Percentiles rank a stretch among this genome's conserved stretches.
These are phyloP conservation scores for Chrysotoxum bicinctum DNA, from an alignment of 2,888 invertebrate genomes.

Conservation along the genomic window DNA sequence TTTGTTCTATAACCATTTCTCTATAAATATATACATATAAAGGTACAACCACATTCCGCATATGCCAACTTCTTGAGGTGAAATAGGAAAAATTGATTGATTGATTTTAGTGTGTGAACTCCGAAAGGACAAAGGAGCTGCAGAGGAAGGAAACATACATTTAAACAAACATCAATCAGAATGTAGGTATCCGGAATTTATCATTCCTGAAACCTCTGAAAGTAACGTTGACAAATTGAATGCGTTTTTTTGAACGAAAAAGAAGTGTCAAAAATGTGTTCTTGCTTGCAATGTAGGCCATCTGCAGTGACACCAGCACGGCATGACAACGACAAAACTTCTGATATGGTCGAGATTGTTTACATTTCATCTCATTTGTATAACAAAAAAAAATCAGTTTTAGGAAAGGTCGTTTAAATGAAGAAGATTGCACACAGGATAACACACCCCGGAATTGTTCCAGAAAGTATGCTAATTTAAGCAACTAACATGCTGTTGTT, in stretches of 20 bases:
- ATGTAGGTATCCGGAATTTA: constrained; percentile 47
- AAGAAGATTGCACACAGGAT: neutral
- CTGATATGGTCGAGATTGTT: constrained; percentile 3
- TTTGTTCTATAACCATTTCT: constrained; percentile 48
- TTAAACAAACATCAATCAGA: constrained; percentile 59
- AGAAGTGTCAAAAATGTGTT: constrained; percentile 6
- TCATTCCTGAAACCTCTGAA: constrained; percentile 51
- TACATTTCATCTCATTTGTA: neutral
- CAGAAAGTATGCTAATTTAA: constrained; percentile 44
- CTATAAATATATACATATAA: no score
- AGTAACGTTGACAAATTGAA: constrained; percentile 68
- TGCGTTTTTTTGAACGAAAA: constrained; percentile 37
- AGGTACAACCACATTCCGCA: constrained; percentile 37
- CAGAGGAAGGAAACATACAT: neutral
- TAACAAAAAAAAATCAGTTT: neutral
- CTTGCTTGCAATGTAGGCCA: neutral
- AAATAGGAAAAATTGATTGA: constrained; percentile 62
- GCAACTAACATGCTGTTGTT: constrained; percentile 38
- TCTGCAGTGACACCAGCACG: neutral
- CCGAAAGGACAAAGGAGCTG: neutral
- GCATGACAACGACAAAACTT: neutral
- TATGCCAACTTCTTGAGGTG: neutral
- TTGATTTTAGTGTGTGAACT: constrained; percentile 35
- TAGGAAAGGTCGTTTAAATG: no score
- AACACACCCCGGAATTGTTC: constrained; percentile 23